Conservation (phyloP, 2,113 vertebrate genomes). For the Pseudorhombus dupliciocellatus region DNA sequence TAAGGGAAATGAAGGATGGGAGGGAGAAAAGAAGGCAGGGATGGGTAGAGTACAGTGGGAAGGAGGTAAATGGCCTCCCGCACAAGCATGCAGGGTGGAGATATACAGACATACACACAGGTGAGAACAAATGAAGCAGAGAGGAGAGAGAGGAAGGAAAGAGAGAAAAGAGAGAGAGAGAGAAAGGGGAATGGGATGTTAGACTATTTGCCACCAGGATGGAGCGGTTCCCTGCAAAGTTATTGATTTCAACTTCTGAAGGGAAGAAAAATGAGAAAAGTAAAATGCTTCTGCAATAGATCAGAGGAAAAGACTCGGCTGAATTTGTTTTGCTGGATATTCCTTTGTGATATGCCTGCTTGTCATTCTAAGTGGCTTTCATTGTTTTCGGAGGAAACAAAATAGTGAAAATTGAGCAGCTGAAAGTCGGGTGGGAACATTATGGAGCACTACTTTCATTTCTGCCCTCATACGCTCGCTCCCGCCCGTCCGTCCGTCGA, state of each 20-base stretch:
- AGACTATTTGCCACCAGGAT: slow-evolving; percentile 74
- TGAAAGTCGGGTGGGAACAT: slow-evolving; percentile 39
- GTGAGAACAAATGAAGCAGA: slow-evolving; percentile 56
- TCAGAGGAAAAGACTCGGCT: slow-evolving; percentile 60
- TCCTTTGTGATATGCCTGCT: slow-evolving; percentile 55
- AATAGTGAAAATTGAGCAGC: slow-evolving; percentile 14
- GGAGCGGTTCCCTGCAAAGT: slow-evolving; percentile 62
- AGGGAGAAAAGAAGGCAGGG: neutral
- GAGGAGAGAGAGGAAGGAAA: slow-evolving; percentile 30
- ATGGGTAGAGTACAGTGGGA: slow-evolving; percentile 31
- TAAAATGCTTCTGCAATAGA: slow-evolving; percentile 60
- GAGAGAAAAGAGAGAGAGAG: slow-evolving; percentile 32
- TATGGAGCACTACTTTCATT: slow-evolving; percentile 22
- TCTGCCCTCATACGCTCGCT: slow-evolving; percentile 18
- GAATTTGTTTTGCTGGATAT: slow-evolving; percentile 63
- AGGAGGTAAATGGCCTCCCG: slow-evolving; percentile 51
- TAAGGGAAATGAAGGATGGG: neutral
- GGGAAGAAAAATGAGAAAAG: slow-evolving; percentile 63
- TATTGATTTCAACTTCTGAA: slow-evolving; percentile 75
- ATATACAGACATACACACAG: slow-evolving; percentile 37
- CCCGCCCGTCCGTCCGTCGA: slow-evolving; percentile 21
- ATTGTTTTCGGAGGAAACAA: slow-evolving; percentile 52
- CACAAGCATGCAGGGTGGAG: slow-evolving; percentile 51
- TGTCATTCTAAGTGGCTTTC: slow-evolving; percentile 55
- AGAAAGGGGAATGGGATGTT: slow-evolving; percentile 72